Evolutionary conservation across 2,888 invertebrate genomes (phyloP).

Genomic region (Dysmachus trigonus): DNA sequence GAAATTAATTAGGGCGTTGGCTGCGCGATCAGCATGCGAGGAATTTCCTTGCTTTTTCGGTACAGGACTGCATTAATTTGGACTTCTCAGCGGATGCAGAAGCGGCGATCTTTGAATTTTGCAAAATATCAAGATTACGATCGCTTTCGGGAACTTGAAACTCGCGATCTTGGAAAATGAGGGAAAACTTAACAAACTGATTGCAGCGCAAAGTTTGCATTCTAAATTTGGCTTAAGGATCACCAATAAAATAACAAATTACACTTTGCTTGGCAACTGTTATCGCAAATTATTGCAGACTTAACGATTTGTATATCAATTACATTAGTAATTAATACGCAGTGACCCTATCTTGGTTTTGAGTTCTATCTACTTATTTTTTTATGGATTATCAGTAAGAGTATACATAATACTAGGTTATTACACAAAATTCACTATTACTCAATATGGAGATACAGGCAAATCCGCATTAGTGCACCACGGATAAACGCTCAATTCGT

Average conservation of each 20-base stretch:
- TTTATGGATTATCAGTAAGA: too few relatives aligned
- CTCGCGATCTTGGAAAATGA: neutral
- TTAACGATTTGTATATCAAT: neutral
- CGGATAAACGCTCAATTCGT: too few relatives aligned
- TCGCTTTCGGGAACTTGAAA: neutral
- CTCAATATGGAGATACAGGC: too few relatives aligned
- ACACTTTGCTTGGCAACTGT: neutral
- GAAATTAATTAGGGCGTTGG: slow-evolving; percentile 31
- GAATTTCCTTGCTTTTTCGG: neutral
- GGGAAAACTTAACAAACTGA: neutral
- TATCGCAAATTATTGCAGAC: neutral
- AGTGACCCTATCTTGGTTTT: too few relatives aligned
- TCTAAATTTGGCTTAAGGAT: neutral
- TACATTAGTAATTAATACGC: neutral
- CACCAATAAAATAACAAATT: neutral
- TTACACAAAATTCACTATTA: too few relatives aligned
- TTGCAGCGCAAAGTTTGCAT: neutral
- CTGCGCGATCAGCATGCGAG: neutral
- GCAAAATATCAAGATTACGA: neutral
- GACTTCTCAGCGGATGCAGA: neutral
- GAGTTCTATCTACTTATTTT: too few relatives aligned
- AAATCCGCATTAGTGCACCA: too few relatives aligned
- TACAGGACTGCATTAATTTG: neutral
- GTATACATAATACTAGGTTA: too few relatives aligned
- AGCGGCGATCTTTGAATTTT: neutral